Evolutionary conservation across 2,888 invertebrate genomes (phyloP).

Genomic region (Odontothrips loti): DNA sequence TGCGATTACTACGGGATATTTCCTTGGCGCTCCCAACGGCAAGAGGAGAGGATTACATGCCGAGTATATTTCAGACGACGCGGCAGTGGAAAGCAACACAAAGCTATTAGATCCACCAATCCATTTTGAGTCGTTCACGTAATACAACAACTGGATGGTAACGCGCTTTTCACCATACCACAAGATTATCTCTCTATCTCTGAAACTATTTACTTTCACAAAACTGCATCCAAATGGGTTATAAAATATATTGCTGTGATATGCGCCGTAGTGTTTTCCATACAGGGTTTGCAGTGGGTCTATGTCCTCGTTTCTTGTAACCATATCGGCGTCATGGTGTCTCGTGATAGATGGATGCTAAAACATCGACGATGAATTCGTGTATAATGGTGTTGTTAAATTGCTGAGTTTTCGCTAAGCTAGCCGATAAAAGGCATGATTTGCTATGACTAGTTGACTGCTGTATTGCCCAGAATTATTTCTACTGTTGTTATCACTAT

Average conservation of each 20-base stretch:
- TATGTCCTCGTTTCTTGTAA: neutral
- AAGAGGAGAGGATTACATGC: too few species aligned
- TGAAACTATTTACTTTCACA: neutral
- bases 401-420: neutral
- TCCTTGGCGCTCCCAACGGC: too few species aligned
- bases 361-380: neutral
- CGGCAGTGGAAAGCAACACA: too few species aligned
- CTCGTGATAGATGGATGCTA: slow-evolving; percentile 13
- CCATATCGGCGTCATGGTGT: neutral
- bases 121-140: too few species aligned
- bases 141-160: too few species aligned
- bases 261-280: slow-evolving; percentile 22
- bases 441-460: neutral
- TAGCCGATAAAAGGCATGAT: neutral
- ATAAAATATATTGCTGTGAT: slow-evolving; percentile 18
- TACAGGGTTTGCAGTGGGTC: slow-evolving; percentile 21
- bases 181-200: too few species aligned
- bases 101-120: too few species aligned
- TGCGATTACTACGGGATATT: too few species aligned
- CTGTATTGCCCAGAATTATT: slow-evolving; percentile 18
- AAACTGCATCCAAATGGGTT: neutral
- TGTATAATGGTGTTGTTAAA: neutral
- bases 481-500: slow-evolving; percentile 9
- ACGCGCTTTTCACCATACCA: too few species aligned
- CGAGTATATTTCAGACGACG: too few species aligned